Conservation (phyloP, 2,113 vertebrate species). For the Colistium nudipinnis region DNA sequence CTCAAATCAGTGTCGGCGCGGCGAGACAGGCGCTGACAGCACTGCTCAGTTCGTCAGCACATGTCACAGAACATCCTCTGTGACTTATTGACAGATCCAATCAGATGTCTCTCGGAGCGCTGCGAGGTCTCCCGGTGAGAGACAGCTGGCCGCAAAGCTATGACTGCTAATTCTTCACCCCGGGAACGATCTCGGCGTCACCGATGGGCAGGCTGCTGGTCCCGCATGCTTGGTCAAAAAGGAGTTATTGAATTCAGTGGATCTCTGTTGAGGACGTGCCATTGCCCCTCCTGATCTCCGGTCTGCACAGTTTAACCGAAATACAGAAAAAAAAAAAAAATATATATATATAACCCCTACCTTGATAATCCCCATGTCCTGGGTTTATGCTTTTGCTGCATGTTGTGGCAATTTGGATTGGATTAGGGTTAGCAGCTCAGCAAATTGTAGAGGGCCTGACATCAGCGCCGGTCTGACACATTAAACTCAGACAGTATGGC, state of each 20-base stretch:
- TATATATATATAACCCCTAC: background rate
- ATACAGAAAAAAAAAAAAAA: background rate
- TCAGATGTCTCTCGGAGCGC: slow-evolving; percentile 24
- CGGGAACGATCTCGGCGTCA: background rate
- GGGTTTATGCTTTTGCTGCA: background rate
- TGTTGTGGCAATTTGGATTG: slow-evolving; percentile 34
- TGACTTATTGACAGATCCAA: slow-evolving; percentile 52
- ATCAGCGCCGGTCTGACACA: slow-evolving; percentile 1
- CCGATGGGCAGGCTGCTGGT: background rate
- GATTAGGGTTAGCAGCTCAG: slow-evolving; percentile 5
- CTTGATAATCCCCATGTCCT: slow-evolving; percentile 24
- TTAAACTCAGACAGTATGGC: slow-evolving; percentile 7
- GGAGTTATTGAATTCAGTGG: background rate
- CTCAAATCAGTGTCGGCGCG: slow-evolving; percentile 37
- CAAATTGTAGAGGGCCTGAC: slow-evolving; percentile 20
- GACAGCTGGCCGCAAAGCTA: slow-evolving; percentile 2
- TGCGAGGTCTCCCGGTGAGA: too few species aligned
- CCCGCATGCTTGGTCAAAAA: background rate
- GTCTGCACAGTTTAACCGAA: background rate
- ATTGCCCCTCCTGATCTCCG: background rate
- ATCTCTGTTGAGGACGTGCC: slow-evolving; percentile 1
- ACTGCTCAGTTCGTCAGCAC: slow-evolving; percentile 47
- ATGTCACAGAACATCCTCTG: slow-evolving; percentile 32
- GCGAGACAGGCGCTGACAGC: slow-evolving; percentile 25
- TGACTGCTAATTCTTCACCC: slow-evolving; percentile 14